Percentiles rank a stretch among this genome's conserved stretches.
These are phyloP conservation scores for honey bee (Apis mellifera) DNA, from an alignment of 1,140 invertebrate species.

Conservation along the genomic window Amel_HAv3.1 CM009936.2:16536001-16536500, in stretches of 20 bases:
- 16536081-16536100: no score
- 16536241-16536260: fast-evolving
- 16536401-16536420: slow-evolving; percentile 2
- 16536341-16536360: slow-evolving; percentile 15
- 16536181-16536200: no score
- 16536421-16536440: neutral
- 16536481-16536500: neutral
- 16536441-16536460: neutral
- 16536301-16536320: slow-evolving; percentile 45
- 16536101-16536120: no score
- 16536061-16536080: no score
- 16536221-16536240: no score
- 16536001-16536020: no score
- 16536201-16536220: no score
- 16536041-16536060: no score
- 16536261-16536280: neutral
- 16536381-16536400: slow-evolving; percentile 26
- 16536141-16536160: no score
- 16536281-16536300: neutral
- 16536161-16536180: no score
- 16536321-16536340: slow-evolving; percentile 26
- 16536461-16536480: neutral
- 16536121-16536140: no score
- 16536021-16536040: no score
- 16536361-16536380: neutral